These are phyloP conservation scores for Balaenoptera acutorostrata DNA, from an alignment of 2,113 vertebrate species.

Conservation along the genomic window DNA sequence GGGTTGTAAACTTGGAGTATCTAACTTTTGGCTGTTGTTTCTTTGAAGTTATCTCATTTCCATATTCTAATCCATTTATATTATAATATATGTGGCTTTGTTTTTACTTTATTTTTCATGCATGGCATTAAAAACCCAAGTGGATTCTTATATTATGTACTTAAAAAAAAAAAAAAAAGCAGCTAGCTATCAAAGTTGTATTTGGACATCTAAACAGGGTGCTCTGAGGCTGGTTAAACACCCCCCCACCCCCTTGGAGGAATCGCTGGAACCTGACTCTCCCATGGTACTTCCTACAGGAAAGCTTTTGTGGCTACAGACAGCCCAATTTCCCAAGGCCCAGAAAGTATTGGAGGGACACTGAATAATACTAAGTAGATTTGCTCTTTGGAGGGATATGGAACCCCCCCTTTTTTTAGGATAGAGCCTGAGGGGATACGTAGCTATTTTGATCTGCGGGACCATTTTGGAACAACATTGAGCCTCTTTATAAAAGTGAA, in stretches of 20 bases:
- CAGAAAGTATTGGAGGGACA: neutral
- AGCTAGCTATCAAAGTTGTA: neutral
- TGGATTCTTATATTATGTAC: neutral
- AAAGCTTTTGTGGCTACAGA: neutral
- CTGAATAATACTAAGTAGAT: neutral
- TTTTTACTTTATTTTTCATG: conserved; percentile 1
- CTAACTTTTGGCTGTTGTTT: neutral
- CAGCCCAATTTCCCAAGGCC: neutral
- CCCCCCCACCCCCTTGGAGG: neutral
- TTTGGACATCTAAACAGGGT: neutral
- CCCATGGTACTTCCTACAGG: neutral
- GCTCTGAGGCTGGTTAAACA: neutral
- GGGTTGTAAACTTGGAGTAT: neutral
- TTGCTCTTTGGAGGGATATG: neutral
- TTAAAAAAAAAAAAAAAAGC: neutral
- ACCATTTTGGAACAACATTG: neutral
- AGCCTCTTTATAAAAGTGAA: neutral
- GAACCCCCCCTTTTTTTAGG: neutral
- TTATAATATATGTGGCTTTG: neutral
- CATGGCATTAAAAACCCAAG: neutral
- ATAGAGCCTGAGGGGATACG: neutral
- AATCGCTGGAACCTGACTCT: neutral
- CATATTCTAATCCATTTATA: neutral
- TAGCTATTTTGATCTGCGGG: neutral
- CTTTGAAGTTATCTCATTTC: neutral